Conservation (phyloP, 2,888 invertebrate genomes). For the Troides helena region DNA sequence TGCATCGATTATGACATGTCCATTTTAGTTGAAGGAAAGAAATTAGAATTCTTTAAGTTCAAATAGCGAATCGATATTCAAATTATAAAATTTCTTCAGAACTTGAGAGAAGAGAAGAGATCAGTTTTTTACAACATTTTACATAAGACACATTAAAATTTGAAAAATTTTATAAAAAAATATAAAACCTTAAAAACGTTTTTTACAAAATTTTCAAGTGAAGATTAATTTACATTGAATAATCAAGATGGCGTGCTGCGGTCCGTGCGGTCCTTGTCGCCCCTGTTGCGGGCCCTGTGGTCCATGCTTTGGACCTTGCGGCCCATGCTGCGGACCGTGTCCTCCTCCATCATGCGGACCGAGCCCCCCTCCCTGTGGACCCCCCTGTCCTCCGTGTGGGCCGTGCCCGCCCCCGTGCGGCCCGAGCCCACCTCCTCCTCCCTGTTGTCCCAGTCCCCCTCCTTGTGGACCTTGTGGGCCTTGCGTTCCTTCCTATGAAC, state of each 20-base stretch:
- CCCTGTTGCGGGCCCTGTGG: slow-evolving; percentile 16
- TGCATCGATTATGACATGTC: not conserved
- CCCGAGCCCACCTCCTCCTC: not conserved
- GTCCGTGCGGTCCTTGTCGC: slow-evolving; percentile 30
- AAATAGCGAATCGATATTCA: slow-evolving; percentile 29
- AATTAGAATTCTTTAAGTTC: not conserved
- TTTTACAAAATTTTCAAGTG: slow-evolving; percentile 28
- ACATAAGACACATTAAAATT: slow-evolving; percentile 45
- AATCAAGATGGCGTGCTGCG: slow-evolving; percentile 32
- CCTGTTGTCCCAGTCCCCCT: not conserved
- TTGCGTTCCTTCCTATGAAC: slow-evolving; percentile 34
- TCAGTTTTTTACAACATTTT: slow-evolving; percentile 47
- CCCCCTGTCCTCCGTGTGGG: not conserved
- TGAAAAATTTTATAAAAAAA: slow-evolving; percentile 33
- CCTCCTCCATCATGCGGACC: slow-evolving; percentile 11
- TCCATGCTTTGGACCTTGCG: slow-evolving; percentile 21
- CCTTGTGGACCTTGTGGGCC: slow-evolving; percentile 33
- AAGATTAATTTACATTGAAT: slow-evolving; percentile 18
- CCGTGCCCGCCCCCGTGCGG: not conserved
- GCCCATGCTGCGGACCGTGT: not conserved
- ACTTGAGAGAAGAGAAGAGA: not conserved
- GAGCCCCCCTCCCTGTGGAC: slow-evolving; percentile 3
- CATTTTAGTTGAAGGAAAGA: not conserved
- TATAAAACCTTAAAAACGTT: slow-evolving; percentile 34
- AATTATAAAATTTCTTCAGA: slow-evolving; percentile 26